These are phyloP conservation scores for Bombylius discolor DNA, from an alignment of 2,888 invertebrate species.

Conservation along the genomic window DNA sequence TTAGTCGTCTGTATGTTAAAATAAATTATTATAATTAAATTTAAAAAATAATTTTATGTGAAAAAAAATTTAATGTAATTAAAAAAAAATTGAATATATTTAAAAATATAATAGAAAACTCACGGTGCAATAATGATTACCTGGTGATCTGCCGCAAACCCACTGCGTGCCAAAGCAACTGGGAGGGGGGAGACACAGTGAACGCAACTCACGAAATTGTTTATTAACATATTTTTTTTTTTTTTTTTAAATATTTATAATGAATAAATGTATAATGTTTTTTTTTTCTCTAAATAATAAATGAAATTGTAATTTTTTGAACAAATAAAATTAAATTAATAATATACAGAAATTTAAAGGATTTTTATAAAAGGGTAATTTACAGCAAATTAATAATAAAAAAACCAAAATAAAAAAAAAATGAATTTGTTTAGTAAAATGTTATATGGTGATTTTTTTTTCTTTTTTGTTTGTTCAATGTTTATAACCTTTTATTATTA, in stretches of 20 bases:
- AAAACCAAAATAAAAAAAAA: conserved; percentile 14
- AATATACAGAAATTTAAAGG: no score
- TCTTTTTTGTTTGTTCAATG: conserved; percentile 5
- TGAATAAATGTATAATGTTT: conserved; percentile 18
- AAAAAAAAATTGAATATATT: conserved; percentile 12
- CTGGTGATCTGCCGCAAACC: conserved; percentile 47
- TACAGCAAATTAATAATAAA: conserved; percentile 6
- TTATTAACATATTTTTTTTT: background rate
- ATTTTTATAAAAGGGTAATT: background rate
- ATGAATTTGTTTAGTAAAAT: no score
- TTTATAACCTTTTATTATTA: conserved; percentile 21
- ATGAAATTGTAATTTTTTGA: no score
- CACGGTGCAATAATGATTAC: conserved; percentile 51
- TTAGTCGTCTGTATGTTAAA: no score
- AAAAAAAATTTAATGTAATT: background rate
- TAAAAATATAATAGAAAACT: conserved; percentile 17
- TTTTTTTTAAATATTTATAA: conserved; percentile 9
- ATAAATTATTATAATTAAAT: background rate
- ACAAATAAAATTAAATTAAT: no score
- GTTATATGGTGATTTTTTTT: no score
- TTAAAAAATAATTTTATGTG: background rate
- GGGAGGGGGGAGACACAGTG: conserved; percentile 26
- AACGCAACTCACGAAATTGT: conserved; percentile 16
- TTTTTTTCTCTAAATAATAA: conserved; percentile 1
- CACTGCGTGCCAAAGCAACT: conserved; percentile 49